These are phyloP conservation scores for Poecile atricapillus DNA, from an alignment of 2,113 vertebrate genomes.

Conservation along the genomic window DNA sequence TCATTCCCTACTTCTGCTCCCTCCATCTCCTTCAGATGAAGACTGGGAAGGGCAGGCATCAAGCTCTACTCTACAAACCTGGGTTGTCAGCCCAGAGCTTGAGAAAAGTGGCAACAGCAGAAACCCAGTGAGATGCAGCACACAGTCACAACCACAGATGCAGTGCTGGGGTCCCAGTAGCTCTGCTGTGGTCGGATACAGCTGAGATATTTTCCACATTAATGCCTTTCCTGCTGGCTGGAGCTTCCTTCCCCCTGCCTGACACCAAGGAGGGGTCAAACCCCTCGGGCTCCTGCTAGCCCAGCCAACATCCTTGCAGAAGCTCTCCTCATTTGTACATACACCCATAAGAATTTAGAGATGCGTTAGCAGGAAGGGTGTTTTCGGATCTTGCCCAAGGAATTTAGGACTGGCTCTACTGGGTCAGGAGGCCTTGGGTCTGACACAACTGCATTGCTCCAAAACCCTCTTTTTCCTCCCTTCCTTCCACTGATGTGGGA, in stretches of 20 bases:
- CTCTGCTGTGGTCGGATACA: not conserved
- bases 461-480: accelerated
- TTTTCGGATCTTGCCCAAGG: not conserved
- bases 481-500: not conserved
- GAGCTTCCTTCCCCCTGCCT: not conserved
- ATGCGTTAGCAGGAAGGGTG: not conserved
- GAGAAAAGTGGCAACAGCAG: not conserved
- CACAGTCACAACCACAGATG: not conserved
- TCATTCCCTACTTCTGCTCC: not conserved
- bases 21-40: not conserved
- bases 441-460: not conserved
- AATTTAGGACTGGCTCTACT: not conserved
- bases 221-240: not conserved
- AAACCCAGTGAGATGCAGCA: not conserved
- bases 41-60: not conserved
- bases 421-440: not conserved
- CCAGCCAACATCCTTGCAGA: not conserved
- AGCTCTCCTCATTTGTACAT: not conserved
- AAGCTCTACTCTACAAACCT: not conserved
- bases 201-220: not conserved
- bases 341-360: not conserved
- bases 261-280: not conserved
- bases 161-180: not conserved
- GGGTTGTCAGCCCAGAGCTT: not conserved
- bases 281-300: not conserved